A percentile compares a stretch with the other conserved stretches of the same genome.
These are phyloP conservation scores for Myrmecobius fasciatus DNA, from an alignment of 2,113 vertebrate species.

Conservation along the genomic window DNA sequence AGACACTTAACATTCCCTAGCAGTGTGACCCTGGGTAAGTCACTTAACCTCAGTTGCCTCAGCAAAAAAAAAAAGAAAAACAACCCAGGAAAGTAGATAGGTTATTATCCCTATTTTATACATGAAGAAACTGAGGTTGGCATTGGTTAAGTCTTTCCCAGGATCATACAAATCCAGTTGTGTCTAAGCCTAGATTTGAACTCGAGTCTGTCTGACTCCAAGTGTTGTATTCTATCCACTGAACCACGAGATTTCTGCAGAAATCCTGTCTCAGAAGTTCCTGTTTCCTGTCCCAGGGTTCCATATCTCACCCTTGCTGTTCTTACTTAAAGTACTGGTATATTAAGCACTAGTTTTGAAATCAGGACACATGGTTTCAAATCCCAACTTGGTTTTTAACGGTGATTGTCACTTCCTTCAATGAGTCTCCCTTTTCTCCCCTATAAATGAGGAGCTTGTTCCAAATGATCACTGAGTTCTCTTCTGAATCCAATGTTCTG, in stretches of 20 bases:
- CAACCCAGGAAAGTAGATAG: not conserved
- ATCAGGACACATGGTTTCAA: not conserved
- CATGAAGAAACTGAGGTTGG: not conserved
- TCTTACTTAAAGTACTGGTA: not conserved
- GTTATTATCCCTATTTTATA: not conserved
- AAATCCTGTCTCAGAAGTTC: not conserved
- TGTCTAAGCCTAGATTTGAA: not conserved
- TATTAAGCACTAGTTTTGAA: not conserved
- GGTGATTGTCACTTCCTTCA: not conserved
- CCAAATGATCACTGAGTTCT: not conserved
- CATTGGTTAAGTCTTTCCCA: not conserved
- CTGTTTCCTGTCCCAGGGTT: not conserved
- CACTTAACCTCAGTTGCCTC: too few relatives aligned
- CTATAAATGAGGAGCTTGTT: not conserved
- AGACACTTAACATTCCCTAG: too few relatives aligned
- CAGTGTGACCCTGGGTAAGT: too few relatives aligned
- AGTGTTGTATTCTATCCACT: not conserved
- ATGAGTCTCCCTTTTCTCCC: not conserved
- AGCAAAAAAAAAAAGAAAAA: too few relatives aligned
- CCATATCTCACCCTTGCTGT: not conserved
- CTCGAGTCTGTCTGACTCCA: not conserved
- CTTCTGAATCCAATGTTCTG: not conserved
- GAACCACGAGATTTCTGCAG: not conserved
- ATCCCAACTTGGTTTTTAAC: not conserved
- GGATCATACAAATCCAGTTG: not conserved